Evolutionary conservation across 2,113 vertebrate genomes (phyloP).

Genomic region (Eclectus roratus): DNA sequence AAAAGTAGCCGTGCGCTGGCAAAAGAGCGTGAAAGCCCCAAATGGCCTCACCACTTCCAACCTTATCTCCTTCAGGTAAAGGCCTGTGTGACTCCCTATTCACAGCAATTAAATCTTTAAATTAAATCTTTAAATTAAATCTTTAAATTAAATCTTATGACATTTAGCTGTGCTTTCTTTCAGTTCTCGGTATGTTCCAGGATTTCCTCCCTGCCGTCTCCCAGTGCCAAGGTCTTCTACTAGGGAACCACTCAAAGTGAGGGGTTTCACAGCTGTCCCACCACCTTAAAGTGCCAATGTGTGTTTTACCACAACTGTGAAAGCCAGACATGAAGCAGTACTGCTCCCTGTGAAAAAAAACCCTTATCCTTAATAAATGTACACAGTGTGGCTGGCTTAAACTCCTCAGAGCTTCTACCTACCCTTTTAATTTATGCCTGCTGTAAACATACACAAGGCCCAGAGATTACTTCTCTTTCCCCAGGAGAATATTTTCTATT

Average conservation of each 20-base stretch:
- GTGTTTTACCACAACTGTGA: background rate
- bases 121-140: no score
- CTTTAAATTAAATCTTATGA: background rate
- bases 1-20: background rate
- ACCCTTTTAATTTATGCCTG: constrained; percentile 1
- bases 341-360: background rate
- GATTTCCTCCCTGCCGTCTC: background rate
- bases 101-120: background rate
- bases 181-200: background rate
- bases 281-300: background rate
- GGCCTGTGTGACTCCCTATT: background rate
- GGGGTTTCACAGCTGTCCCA: background rate
- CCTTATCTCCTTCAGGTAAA: background rate
- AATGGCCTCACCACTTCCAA: background rate
- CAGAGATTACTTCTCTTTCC: background rate
- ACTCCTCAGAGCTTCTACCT: background rate
- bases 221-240: background rate
- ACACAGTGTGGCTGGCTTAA: background rate
- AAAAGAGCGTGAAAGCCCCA: background rate
- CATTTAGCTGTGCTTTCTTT: background rate
- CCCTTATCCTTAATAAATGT: background rate
- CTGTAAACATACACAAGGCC: background rate
- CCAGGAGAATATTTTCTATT: background rate
- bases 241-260: background rate
- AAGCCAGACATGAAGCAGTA: background rate